Evolutionary conservation across 2,888 invertebrate species (phyloP).

Genomic region (Bimastos eiseni): DNA sequence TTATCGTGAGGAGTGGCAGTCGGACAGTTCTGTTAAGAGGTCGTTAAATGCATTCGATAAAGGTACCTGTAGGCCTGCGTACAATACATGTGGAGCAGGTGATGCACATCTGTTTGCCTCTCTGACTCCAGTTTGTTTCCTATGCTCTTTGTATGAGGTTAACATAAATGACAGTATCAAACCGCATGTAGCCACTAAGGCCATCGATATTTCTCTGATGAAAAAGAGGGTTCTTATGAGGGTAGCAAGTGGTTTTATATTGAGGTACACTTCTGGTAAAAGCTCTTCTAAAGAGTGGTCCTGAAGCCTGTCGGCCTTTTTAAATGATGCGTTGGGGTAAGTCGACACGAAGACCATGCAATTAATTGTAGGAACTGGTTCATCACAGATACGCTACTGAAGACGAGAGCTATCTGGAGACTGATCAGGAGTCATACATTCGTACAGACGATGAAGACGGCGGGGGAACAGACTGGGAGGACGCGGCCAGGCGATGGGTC

Average conservation of each 20-base stretch:
- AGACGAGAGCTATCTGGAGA: constrained; percentile 57
- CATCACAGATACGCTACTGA: constrained; percentile 50
- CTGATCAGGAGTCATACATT: constrained; percentile 62
- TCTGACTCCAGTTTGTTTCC: no score
- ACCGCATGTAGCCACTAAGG: no score
- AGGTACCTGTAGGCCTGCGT: no score
- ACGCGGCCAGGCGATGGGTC: constrained; percentile 72
- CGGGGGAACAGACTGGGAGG: constrained; percentile 70
- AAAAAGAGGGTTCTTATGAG: no score
- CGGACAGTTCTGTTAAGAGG: no score
- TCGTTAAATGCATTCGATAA: no score
- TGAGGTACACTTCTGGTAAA: background rate
- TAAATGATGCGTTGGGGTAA: background rate
- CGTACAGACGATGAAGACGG: constrained; percentile 65
- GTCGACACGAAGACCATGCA: background rate
- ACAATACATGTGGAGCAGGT: no score
- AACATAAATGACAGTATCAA: no score
- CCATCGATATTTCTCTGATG: no score
- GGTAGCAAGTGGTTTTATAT: background rate
- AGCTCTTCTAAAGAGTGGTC: no score
- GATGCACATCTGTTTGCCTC: no score
- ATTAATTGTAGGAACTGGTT: constrained; percentile 37
- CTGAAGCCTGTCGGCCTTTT: background rate
- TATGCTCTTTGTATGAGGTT: no score
- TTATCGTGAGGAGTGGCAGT: background rate